Conservation (phyloP, 2,113 vertebrate genomes). For the Corydoras maculifer region DNA sequence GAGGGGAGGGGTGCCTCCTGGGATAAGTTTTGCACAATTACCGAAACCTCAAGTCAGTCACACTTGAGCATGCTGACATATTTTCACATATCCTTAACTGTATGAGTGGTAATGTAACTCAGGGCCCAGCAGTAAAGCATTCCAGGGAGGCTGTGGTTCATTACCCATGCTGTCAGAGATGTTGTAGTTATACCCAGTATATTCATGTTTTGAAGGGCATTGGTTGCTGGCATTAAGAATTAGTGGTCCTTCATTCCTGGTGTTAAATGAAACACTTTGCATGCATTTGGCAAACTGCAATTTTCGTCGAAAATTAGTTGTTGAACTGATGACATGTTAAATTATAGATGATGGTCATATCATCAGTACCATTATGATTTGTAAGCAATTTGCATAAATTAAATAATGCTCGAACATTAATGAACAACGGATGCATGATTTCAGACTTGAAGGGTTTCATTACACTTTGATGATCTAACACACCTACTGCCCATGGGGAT, state of each 20-base stretch:
- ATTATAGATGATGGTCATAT: no score
- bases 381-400: no score
- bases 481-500: background rate
- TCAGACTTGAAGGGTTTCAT: no score
- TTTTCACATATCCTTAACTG: background rate
- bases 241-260: background rate
- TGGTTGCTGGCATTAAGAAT: background rate
- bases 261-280: no score
- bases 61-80: background rate
- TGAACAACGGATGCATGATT: no score
- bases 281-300: no score
- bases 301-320: no score
- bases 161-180: background rate
- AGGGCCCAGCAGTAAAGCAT: background rate
- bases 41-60: background rate
- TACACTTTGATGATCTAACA: no score
- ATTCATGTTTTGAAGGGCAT: background rate
- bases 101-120: background rate
- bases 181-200: background rate
- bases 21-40: background rate
- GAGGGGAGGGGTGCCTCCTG: background rate
- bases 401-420: no score
- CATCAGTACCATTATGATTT: no score
- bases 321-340: no score
- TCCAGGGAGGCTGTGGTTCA: background rate